Evolutionary conservation across 2,888 invertebrate genomes (phyloP), one percentile per base, ranked within the genome.

Genomic region (Tenthredo livida): DNA sequence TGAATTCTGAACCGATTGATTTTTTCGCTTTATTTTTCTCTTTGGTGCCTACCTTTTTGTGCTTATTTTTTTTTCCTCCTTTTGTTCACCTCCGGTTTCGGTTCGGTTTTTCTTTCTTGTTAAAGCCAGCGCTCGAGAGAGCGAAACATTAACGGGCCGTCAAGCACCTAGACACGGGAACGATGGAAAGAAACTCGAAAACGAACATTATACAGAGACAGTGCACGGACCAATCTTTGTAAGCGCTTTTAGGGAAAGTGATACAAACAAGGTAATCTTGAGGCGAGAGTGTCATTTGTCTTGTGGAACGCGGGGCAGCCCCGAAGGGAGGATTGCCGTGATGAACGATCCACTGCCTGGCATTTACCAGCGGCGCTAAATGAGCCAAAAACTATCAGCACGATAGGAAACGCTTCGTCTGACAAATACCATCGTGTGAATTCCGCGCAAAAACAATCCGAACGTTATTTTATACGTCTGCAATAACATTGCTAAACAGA

Each of bases 261-360:
- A 87, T 88, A 85, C 84, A 83, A 87, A 87, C 84, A 75, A 85
- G 85, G 86, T 85, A 86, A 87, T 88, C 84, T 84, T 84, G 33
- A 85, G 70, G 80, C 84, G 85, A 85, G 87, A 87, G 86, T 86
- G 88, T 86, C 88, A 88, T 89, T 87, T 88, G 87, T 88, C 88
- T 86, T 86, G 85, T 65, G 85, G 84, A 77, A 54, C 83, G 85
- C 84, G 77, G 65, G 33, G 86, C 83, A 85, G 33, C 80, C 61
- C 58, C 67, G 67, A 50, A 65, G 67, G 83, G 47, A 70, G 67
- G 83, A 85, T 84, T 82, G 78, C 40, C 82, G 86, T 87, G 87
- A 88, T 87, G 87, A 88, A 88, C 87, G 86, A 87, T 85, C 85
- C 50, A 75, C 77, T 72, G 67, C 65, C 78, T 84, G 85, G 85